Evolutionary conservation across 2,888 invertebrate species (phyloP), one percentile per base, ranked within the genome.

Genomic region (Ochropleura leucogaster): DNA sequence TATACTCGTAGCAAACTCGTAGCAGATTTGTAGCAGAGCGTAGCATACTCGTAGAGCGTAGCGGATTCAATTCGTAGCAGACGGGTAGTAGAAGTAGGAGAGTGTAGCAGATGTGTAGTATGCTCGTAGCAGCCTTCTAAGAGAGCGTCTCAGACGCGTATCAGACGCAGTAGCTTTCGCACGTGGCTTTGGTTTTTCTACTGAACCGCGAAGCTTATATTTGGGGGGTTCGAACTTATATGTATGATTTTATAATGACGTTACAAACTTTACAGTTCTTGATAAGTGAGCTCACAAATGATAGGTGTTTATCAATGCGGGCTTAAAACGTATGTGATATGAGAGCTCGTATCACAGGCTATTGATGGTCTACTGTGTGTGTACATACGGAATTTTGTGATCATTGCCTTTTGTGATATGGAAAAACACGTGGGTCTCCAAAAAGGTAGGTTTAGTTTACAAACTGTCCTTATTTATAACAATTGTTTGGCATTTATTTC

Each of bases 221-320:
- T 14, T 57, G 16, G 9, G 46, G 16, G n/a, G n/a, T 47, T 44
- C 4, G 4, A 14, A 44, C 18, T 46, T 9, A 47, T 16, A 4
- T 60, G 2, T 69, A 46, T 47, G 69, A 60, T 47, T 78, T 74
- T 42, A 44, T 18, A 53, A 49, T 20, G 72, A 78, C 71, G 71
- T 55, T 14, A 40, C 16, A 4, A 20, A 80, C 68, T 47, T 68
- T 30, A 49, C 53, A 64, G 55, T 68, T 59, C 30, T 75, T 68
- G 81, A 78, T 78, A 80, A 74, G 47, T 68, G 30, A 67, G 63
- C n/a, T 67, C 65, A 63, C 40, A 51, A 76, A 59, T 63, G 81
- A 63, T 69, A 66, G 62, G n/a, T 30, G 74, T 64, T 74, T 80
- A 78, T 78, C 66, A 67, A 79, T 77, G 53, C 42, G 4, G 40